These are phyloP conservation scores for Tiliacea citrago DNA, from an alignment of 2,888 invertebrate genomes.

Conservation along the genomic window DNA sequence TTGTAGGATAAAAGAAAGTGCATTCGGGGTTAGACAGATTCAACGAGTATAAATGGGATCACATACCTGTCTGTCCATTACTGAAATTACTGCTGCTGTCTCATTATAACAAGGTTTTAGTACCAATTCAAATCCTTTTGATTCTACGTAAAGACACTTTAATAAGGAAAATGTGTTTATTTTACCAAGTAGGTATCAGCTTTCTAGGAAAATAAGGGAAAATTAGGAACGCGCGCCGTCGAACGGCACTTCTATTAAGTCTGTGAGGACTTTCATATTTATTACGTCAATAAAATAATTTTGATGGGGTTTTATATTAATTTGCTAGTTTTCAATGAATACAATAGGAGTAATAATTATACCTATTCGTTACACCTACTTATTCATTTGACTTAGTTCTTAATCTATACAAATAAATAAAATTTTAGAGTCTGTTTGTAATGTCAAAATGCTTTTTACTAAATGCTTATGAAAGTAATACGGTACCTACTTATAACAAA, in stretches of 20 bases:
- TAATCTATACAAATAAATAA: neutral
- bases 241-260: neutral
- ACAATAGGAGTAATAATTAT: slow-evolving; percentile 13
- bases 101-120: slow-evolving; percentile 1
- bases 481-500: too few species aligned
- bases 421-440: too few species aligned
- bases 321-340: neutral
- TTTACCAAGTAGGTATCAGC: neutral
- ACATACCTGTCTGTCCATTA: slow-evolving; percentile 76
- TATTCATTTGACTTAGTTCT: slow-evolving; percentile 27
- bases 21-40: slow-evolving; percentile 81
- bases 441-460: too few species aligned
- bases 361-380: neutral
- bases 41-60: slow-evolving; percentile 76
- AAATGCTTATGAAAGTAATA: too few species aligned
- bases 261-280: slow-evolving; percentile 4
- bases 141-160: slow-evolving; percentile 3
- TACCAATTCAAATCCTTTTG: neutral
- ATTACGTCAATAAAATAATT: slow-evolving; percentile 24
- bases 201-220: neutral
- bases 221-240: neutral
- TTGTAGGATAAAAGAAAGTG: slow-evolving; percentile 79
- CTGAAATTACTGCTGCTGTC: slow-evolving; percentile 74
- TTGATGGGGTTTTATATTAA: slow-evolving; percentile 6
- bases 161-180: neutral